Conservation (phyloP, 2,888 invertebrate genomes). For the Trissolcus japonicus region DNA sequence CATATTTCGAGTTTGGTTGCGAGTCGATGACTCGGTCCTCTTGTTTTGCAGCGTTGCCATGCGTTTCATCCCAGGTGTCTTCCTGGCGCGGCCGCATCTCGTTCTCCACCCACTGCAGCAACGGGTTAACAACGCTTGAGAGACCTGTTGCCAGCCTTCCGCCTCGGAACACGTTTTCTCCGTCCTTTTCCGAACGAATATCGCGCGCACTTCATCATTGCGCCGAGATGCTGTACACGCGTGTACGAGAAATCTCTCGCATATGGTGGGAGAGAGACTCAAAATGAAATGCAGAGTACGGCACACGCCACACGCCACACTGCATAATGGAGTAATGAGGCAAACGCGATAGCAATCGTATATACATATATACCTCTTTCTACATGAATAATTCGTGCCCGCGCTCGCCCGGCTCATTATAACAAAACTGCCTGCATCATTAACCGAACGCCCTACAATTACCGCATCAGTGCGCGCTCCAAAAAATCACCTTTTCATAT, state of each 20-base stretch:
- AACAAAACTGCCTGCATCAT: slow-evolving; percentile 22
- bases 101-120: slow-evolving; percentile 69
- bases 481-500: too few relatives aligned
- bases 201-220: slow-evolving; percentile 66
- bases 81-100: slow-evolving; percentile 66
- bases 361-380: slow-evolving; percentile 65
- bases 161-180: slow-evolving; percentile 45
- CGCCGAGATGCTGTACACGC: slow-evolving; percentile 60
- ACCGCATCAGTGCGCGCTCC: too few relatives aligned
- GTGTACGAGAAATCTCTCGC: slow-evolving; percentile 55
- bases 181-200: slow-evolving; percentile 56
- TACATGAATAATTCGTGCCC: slow-evolving; percentile 59
- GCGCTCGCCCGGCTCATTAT: slow-evolving; percentile 28
- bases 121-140: slow-evolving; percentile 67
- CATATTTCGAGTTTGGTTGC: slow-evolving; percentile 50
- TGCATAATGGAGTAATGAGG: slow-evolving; percentile 74
- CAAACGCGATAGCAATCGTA: slow-evolving; percentile 74
- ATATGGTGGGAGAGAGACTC: slow-evolving; percentile 42
- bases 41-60: slow-evolving; percentile 65
- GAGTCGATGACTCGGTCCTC: slow-evolving; percentile 41
- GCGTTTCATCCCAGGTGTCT: slow-evolving; percentile 66
- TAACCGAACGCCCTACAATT: slow-evolving; percentile 5
- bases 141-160: slow-evolving; percentile 68
- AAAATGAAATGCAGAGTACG: slow-evolving; percentile 64
- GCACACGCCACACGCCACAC: slow-evolving; percentile 75